Evolutionary conservation across 2,888 invertebrate species (phyloP), one percentile per base, ranked within the genome.

Genomic region (Nomada goodeniana): DNA sequence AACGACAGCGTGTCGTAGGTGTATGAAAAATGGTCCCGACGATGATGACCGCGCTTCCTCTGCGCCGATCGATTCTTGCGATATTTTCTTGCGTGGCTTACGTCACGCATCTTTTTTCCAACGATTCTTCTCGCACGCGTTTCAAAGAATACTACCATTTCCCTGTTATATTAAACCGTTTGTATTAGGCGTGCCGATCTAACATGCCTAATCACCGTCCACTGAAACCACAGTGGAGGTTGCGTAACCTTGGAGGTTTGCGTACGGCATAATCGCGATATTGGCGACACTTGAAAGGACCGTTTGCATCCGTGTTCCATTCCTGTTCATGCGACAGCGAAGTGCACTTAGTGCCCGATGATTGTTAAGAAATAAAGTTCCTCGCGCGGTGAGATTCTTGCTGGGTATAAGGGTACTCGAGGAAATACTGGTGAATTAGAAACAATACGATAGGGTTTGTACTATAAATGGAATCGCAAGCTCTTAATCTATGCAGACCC

Each of bases 141-240:
- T 50, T 18, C 69, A 36, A 50, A 13, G 20, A 55, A 47, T 29
- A 72, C 36, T 64, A 78, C 81, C 80, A 76, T 82, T 86, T 88
- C 84, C 88, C 83, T 60, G 67, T 88, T 77, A 73, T 53, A 73
- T 42, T 79, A 65, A 15, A 64, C 52, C 61, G 53, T 50, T n/a
- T 29, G 26, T 57, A 36, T 23, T 42, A n/a, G 47, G 60, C 50
- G 67, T 44, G 67, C 20, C 59, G 55, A 63, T 76, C 68, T 78
- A 76, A 83, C 55, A 52, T 61, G 80, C 64, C 82, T 82, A 88
- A 88, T 87, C 76, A 84, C 80, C 76, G 63, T 68, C 55, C 71
- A 70, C 76, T 83, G 70, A 86, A 89, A 87, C 86, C 88, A 65
- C 87, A 86, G 15, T 60, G 76, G 63, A n/a, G n/a, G n/a, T n/a